Evolutionary conservation across 1,140 invertebrate species (phyloP), one percentile per base, ranked within the genome.

Genomic region (Drosophila tsacasi): DNA sequence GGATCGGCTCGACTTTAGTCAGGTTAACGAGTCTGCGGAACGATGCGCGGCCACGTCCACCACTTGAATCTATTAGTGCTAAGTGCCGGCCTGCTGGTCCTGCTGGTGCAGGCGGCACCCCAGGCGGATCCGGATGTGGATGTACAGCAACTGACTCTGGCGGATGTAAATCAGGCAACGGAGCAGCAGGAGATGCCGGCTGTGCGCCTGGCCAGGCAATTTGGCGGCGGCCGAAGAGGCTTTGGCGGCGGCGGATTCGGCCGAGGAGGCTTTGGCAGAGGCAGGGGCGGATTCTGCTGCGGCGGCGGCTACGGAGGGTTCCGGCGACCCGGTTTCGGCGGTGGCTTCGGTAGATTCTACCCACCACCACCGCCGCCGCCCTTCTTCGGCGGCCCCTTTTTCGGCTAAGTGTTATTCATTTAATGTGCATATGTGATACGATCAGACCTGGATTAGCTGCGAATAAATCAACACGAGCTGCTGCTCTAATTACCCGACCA

Each of bases 151-250:
- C 81, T 90, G 73, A 81, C 81, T 69, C 67, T 90, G 67, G 74
- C 82, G 85, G 84, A 89, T 89, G 85, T 89, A 78, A 90, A 89
- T 90, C 81, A 81, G 81, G 78, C 65, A 62, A 39, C 52, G 52
- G 84, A 78, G 57, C 81, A 79, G 77, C 76, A 78, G 63, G 81
- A 83, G 81, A 35, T 40, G 67, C 80, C 84, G 73, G 85, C 50
- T 40, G 72, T 81, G 37, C 84, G 84, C 73, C 68, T 68, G 60
- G 81, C 62, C 69, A 81, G 85, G 52, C 84, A 89, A 76, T 81
- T 89, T 40, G 74, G 64, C 25, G 72, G 46, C 54, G 59, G 75
- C 7, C 40, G 64, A 0, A 47, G 64, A 19, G 49, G 67, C 30
- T 80, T 82, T 13, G 60, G 64, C 17, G 27, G 68, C 2, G 40